Evolutionary conservation across 1,140 invertebrate genomes (phyloP), one percentile per base, ranked within the genome.

Genomic region (Semibalanus balanoides): DNA sequence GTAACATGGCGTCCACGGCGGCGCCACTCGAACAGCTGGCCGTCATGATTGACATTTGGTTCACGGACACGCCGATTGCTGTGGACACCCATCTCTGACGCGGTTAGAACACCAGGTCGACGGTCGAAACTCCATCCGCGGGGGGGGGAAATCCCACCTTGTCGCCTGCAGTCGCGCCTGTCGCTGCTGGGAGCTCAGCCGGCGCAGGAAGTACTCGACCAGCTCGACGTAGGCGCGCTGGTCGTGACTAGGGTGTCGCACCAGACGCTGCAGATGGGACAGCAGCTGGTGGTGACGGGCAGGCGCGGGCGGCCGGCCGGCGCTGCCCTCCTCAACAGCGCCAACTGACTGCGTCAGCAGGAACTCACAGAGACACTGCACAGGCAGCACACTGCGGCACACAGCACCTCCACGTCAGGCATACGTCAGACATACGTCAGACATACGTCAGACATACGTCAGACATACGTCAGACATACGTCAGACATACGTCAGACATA

Each of bases 281-380:
- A 96, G 84, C 51, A 98, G 83, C 83, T 95, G 91, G 7, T 90
- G 87, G 80, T 93, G 92, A 81, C 93, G 91, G 17, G 89, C 87
- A 74, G 90, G 86, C 80, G 86, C 86, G 3, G 70, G 28, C 70
- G 29, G n/a, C 74, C 77, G 31, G 43, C 43, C 77, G 19, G 73
- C 76, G 30, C 75, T 75, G 0, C 86, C 87, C 0, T 90, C 91
- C 30, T 76, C 75, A 35, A 73, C 77, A 74, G 80, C 77, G n/a
- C 81, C 81, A 30, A 82, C 80, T 3, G 82, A 80, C 76, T 87
- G 86, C 79, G 93, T 94, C 0, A 97, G 87, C 30, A 98, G 85
- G 84, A 97, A 98, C 84, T 98, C 96, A 85, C 96, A 98, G 11
- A 98, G 86, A 84, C 96, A 97, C 81, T 97, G 95, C 30, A 98